phyloP scores from a whole-genome alignment of 92 coral and sea anemone genomes.

The Zoanthus sociatus region DNA sequence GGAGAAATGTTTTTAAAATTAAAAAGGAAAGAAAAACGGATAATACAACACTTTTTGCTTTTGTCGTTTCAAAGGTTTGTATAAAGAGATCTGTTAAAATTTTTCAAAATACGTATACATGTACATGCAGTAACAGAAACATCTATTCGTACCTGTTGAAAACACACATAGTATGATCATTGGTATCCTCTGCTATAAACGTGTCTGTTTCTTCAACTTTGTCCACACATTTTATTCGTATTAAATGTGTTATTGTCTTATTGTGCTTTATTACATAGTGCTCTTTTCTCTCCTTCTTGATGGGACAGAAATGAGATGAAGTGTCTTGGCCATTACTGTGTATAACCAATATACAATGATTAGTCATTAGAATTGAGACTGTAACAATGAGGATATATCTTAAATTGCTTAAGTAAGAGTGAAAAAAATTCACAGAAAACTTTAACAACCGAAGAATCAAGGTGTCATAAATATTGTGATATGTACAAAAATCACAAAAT shows the following conservation, averaged over 20 bases:
- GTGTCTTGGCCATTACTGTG: background rate
- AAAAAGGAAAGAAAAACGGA: too few species aligned
- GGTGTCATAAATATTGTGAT: too few species aligned
- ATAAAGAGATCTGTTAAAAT: too few species aligned
- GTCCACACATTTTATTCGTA: constrained; percentile 60
- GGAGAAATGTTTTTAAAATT: too few species aligned
- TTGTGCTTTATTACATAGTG: constrained; percentile 45
- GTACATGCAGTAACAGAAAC: background rate
- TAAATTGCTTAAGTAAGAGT: too few species aligned
- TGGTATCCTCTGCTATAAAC: constrained; percentile 64
- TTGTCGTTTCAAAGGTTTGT: too few species aligned
- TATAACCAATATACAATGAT: background rate
- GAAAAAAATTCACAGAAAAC: too few species aligned
- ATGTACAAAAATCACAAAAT: too few species aligned
- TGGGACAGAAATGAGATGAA: constrained; percentile 63
- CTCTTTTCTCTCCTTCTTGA: constrained; percentile 60
- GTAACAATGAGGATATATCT: background rate
- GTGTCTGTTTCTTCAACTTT: constrained; percentile 53
- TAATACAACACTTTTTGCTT: too few species aligned
- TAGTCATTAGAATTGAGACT: background rate
- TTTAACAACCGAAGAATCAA: too few species aligned
- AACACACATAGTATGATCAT: constrained; percentile 68
- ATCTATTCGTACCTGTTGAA: constrained; percentile 55
- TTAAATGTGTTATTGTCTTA: constrained; percentile 48
- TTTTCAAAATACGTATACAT: background rate